Evolutionary conservation across 1,140 invertebrate species (phyloP), one percentile per base, ranked within the genome.

Genomic region (Lepidurus arcticus): DNA sequence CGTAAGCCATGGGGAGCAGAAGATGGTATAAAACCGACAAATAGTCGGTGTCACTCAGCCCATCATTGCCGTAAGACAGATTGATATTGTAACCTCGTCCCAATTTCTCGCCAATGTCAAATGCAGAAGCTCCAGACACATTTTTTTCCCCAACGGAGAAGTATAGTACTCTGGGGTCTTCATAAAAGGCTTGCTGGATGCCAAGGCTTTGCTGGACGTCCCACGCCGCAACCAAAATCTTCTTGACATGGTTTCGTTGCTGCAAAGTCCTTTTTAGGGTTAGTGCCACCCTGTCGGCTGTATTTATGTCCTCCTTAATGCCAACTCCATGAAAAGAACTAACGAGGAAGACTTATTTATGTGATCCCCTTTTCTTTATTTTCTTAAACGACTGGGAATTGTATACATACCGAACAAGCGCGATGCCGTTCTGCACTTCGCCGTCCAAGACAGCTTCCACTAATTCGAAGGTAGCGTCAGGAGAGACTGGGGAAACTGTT

Each of bases 171-270:
- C 92, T 90, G 24, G 94, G 92, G 86, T 98, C 96, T 83, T 96
- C 91, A 86, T 98, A 99, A 87, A 99, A 99, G 79, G 89, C 88
- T 84, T 98, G 95, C 86, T 99, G 98, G 26, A 97, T 99, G 74
- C 97, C 98, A 88, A 99, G 99, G 16, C 98, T 98, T 87, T 99
- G 98, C 86, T 99, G 98, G 77, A 99, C 96, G 87, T 99, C 98
- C 93, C 95, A 83, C 16, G 45, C 16, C 16, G 6, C 45, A 11
- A 47, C 10, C 45, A 47, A 47, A 47, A 47, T 10, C 16, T 47
- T 16, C 16, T 47, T 16, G 10, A 11, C 45, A 16, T 47, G 10
- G 10, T 7, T 47, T 16, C 45, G 10, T 47, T 47, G 10, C 4
- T 47, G 10, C 45, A 47, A 47, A 47, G 45, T 4, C 45, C 16